Percentiles rank a stretch among this genome's conserved stretches.
Conservation (phyloP, 2,113 vertebrate species). For the Ptilonorhynchus violaceus region DNA sequence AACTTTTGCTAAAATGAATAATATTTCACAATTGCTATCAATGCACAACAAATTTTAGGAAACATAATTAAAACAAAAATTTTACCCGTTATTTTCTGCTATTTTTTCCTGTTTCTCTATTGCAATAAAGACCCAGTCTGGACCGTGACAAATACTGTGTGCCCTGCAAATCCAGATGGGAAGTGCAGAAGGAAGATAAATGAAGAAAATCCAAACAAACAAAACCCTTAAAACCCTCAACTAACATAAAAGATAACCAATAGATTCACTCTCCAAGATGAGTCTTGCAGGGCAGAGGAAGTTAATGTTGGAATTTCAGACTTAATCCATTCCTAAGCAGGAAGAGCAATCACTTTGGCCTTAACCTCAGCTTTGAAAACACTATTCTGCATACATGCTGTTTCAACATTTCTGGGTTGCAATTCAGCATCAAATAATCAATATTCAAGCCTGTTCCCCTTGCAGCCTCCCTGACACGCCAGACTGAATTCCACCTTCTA, state of each 20-base stretch:
- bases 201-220: background rate
- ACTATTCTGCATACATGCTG: conserved; percentile 61
- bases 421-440: conserved; percentile 65
- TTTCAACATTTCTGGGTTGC: conserved; percentile 61
- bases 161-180: background rate
- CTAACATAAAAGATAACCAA: background rate
- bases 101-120: background rate
- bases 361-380: conserved; percentile 38
- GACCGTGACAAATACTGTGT: background rate
- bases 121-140: background rate
- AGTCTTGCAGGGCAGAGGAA: background rate
- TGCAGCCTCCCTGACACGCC: conserved; percentile 36
- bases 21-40: background rate
- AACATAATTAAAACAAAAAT: background rate
- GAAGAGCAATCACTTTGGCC: conserved; percentile 54
- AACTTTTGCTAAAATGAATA: background rate
- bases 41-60: background rate
- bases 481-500: background rate
- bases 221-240: background rate
- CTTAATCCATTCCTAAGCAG: conserved; percentile 41
- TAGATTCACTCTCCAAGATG: background rate
- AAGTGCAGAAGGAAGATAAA: background rate
- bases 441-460: conserved; percentile 47
- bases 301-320: conserved; percentile 45
- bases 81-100: background rate